Evolutionary conservation across 1,140 invertebrate genomes (phyloP).

Genomic region (Diabrotica undecimpunctata): DNA sequence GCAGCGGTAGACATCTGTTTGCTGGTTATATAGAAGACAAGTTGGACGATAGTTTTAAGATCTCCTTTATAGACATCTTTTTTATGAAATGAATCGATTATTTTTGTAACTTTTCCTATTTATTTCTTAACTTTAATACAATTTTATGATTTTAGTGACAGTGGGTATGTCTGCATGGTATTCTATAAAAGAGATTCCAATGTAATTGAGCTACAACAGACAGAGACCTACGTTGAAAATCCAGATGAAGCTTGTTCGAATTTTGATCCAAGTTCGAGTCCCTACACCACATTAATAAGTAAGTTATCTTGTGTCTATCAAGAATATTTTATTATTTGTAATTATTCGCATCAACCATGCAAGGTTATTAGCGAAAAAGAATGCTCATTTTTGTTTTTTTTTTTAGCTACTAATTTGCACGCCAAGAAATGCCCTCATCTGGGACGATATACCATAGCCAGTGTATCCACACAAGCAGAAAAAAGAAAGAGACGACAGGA

Average conservation of each 20-base stretch:
- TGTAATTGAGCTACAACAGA: conserved; percentile 75
- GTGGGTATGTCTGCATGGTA: conserved; percentile 80
- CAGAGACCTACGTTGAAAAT: conserved; percentile 43
- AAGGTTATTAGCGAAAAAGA: no score
- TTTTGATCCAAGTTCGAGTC: conserved; percentile 62
- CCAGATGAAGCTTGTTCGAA: conserved; percentile 60
- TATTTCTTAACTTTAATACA: no score
- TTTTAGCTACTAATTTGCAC: conserved; percentile 63
- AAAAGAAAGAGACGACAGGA: conserved; percentile 40
- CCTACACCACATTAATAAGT: conserved; percentile 82
- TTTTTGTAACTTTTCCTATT: no score
- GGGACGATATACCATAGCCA: conserved; percentile 63
- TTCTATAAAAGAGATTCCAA: conserved; percentile 75
- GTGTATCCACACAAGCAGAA: conserved; percentile 40
- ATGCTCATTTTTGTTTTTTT: background rate
- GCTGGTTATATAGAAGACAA: no score
- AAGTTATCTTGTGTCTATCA: conserved; percentile 49
- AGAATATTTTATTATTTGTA: no score
- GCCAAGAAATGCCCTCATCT: conserved; percentile 65
- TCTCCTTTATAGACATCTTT: no score
- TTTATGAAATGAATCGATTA: no score
- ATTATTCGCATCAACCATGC: no score
- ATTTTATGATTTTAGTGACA: conserved; percentile 61
- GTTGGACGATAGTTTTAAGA: no score
- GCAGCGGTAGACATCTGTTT: no score